phyloP scores from a whole-genome alignment of 2,113 vertebrate genomes.

The Vidua macroura region DNA sequence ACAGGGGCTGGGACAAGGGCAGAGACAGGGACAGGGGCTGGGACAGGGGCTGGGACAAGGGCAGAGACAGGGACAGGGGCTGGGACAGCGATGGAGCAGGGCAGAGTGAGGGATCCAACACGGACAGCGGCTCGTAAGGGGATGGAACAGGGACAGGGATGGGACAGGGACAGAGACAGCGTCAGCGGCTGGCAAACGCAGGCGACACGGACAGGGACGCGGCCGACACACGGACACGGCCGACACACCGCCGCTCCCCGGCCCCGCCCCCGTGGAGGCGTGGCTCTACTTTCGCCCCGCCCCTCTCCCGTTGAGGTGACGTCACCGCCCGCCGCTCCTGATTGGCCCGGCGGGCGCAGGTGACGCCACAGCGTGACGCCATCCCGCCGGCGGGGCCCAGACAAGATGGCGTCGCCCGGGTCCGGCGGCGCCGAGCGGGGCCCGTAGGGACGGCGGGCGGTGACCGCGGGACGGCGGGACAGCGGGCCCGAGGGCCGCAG shows the following conservation, averaged over 20 bases:
- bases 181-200: not conserved
- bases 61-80: no score
- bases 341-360: not conserved
- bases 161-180: no score
- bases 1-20: no score
- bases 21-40: no score
- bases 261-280: no score
- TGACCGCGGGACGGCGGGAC: not conserved
- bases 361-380: not conserved
- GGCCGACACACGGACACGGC: no score
- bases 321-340: fast-evolving
- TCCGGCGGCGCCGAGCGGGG: not conserved
- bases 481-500: not conserved
- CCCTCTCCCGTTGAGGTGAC: fast-evolving
- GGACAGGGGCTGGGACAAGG: no score
- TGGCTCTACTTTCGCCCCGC: not conserved
- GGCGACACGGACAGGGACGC: no score
- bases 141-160: not conserved
- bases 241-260: not conserved
- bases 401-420: conserved; percentile 46
- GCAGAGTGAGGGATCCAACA: not conserved
- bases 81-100: no score
- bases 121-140: no score
- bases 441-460: not conserved
- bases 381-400: not conserved